These are phyloP conservation scores for Ceuthmochares aereus DNA, from an alignment of 2,113 vertebrate species.

Conservation along the genomic window DNA sequence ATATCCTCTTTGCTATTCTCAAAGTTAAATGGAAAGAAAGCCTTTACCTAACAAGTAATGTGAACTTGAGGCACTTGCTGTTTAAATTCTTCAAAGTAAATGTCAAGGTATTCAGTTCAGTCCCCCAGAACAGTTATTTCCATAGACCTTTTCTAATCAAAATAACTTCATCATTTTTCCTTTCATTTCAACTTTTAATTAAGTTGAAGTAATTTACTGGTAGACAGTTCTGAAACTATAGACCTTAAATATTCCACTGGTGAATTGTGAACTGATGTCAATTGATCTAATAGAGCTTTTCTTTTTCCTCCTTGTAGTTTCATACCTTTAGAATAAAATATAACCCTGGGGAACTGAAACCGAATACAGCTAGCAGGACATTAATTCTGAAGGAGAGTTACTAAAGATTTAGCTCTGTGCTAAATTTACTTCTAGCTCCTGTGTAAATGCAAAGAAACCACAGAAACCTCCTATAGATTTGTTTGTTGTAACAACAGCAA, in stretches of 20 bases:
- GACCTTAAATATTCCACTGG: background rate
- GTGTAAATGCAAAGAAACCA: slow-evolving; percentile 18
- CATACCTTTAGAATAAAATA: background rate
- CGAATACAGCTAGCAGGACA: background rate
- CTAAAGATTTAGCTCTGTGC: background rate
- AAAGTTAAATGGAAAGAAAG: background rate
- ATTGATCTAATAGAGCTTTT: background rate
- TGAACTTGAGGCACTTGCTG: background rate
- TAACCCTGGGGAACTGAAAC: background rate
- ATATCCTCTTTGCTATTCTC: background rate
- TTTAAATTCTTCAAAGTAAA: background rate
- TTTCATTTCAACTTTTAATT: background rate
- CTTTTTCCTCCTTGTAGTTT: background rate
- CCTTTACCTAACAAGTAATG: background rate
- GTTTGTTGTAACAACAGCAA: background rate
- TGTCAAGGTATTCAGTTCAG: background rate
- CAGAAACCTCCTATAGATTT: background rate
- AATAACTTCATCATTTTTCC: background rate
- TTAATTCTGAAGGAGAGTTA: background rate
- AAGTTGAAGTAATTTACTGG: background rate
- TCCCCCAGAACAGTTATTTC: background rate
- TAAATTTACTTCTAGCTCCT: slow-evolving; percentile 26
- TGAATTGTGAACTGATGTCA: background rate
- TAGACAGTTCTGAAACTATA: background rate
- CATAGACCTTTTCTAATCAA: background rate